phyloP scores from a whole-genome alignment of 2,797 vertebrate genomes.

The Ceryle rudis region DNA sequence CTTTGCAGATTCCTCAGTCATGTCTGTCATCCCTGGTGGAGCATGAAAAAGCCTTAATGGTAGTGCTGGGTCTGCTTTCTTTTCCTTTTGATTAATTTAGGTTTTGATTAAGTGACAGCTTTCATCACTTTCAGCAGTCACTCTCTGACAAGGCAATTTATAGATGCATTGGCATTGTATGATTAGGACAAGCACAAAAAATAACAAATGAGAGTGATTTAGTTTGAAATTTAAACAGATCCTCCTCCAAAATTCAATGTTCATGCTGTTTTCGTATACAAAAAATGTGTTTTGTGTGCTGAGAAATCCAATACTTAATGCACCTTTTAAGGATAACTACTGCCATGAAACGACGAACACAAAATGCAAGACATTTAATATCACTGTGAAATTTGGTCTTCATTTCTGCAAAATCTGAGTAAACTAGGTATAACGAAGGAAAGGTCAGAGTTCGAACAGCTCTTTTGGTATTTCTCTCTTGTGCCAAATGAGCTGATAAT shows the following conservation, averaged over 20 bases:
- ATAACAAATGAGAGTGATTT: conserved; percentile 60
- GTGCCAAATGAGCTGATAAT: neutral
- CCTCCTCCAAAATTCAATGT: neutral
- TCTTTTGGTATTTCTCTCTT: neutral
- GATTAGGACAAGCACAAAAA: conserved; percentile 68
- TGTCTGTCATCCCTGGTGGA: neutral
- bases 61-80: neutral
- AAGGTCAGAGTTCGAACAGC: neutral
- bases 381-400: neutral
- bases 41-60: neutral
- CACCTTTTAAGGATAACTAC: neutral
- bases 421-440: neutral
- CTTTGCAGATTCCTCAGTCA: neutral
- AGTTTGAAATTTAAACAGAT: conserved; percentile 28
- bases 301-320: neutral
- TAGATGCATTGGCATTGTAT: conserved; percentile 61
- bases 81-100: conserved; percentile 68
- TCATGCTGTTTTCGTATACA: neutral
- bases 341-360: neutral
- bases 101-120: conserved; percentile 77
- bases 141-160: conserved; percentile 76
- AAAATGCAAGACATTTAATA: neutral
- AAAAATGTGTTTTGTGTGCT: conserved; percentile 7
- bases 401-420: neutral
- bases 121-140: conserved; percentile 65